phyloP scores from a whole-genome alignment of 2,888 invertebrate species.

The Phaedon cochleariae region DNA sequence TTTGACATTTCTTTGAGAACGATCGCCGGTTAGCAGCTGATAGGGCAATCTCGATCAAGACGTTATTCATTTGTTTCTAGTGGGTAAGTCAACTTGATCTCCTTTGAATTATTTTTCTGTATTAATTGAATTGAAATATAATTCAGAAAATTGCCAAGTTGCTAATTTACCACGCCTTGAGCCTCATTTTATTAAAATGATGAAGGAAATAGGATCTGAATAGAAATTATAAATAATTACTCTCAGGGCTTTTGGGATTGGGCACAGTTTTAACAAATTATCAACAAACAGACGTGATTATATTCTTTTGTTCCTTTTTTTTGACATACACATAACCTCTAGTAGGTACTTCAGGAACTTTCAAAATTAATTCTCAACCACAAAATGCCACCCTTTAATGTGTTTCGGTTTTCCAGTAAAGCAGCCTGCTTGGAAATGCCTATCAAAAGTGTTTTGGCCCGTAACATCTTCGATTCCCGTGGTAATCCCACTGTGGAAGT shows the following conservation, averaged over 20 bases:
- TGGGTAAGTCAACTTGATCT: not conserved
- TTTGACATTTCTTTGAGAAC: conserved; percentile 11
- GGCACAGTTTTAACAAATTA: too few relatives aligned
- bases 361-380: not conserved
- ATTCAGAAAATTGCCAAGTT: too few relatives aligned
- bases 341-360: not conserved
- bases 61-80: not conserved
- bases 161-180: too few relatives aligned
- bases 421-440: conserved; percentile 70
- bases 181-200: too few relatives aligned
- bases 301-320: too few relatives aligned
- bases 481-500: conserved; percentile 99
- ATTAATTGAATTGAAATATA: too few relatives aligned
- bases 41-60: too few relatives aligned
- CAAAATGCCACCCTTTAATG: conserved; percentile 11
- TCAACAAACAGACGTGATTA: too few relatives aligned
- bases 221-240: too few relatives aligned
- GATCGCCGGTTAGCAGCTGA: not conserved
- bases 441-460: conserved; percentile 91
- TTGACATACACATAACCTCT: not conserved
- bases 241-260: too few relatives aligned
- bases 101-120: not conserved
- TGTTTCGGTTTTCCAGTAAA: conserved; percentile 6
- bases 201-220: too few relatives aligned
- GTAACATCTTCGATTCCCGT: conserved; percentile 98